These are phyloP conservation scores for Cinclus cinclus DNA, from an alignment of 2,113 vertebrate species.

Conservation along the genomic window DNA sequence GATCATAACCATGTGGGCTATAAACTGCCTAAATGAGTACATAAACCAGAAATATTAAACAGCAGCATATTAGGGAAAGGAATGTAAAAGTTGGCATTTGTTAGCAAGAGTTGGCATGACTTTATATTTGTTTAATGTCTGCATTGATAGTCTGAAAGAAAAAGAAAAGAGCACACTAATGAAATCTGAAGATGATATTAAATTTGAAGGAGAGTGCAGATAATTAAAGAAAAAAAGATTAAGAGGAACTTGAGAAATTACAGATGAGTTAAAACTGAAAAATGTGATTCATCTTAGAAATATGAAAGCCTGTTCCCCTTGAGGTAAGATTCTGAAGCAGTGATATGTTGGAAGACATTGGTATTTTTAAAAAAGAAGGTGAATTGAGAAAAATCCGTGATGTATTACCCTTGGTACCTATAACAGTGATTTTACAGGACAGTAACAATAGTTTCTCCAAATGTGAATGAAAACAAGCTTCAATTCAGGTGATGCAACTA, in stretches of 20 bases:
- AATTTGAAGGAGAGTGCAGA: neutral
- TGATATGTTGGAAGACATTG: neutral
- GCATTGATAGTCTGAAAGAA: conserved; percentile 1
- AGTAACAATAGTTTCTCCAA: neutral
- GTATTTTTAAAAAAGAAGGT: neutral
- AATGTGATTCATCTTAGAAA: neutral
- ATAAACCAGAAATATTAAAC: neutral
- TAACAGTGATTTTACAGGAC: neutral
- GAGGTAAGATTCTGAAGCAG: neutral
- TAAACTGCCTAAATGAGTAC: neutral
- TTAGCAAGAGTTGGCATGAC: neutral
- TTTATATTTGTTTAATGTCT: conserved; percentile 22
- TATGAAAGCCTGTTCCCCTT: neutral
- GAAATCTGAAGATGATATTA: neutral
- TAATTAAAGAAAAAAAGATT: neutral
- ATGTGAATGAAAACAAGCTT: neutral
- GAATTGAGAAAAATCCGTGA: neutral
- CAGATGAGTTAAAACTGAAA: neutral
- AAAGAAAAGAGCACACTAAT: neutral
- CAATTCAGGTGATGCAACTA: neutral
- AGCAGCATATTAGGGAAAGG: neutral
- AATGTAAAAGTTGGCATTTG: neutral
- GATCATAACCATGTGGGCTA: neutral
- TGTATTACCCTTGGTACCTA: neutral
- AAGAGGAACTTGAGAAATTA: neutral